Evolutionary conservation across 1,140 invertebrate species (phyloP), one percentile per base, ranked within the genome.

Genomic region (Sarcophaga peregrina): DNA sequence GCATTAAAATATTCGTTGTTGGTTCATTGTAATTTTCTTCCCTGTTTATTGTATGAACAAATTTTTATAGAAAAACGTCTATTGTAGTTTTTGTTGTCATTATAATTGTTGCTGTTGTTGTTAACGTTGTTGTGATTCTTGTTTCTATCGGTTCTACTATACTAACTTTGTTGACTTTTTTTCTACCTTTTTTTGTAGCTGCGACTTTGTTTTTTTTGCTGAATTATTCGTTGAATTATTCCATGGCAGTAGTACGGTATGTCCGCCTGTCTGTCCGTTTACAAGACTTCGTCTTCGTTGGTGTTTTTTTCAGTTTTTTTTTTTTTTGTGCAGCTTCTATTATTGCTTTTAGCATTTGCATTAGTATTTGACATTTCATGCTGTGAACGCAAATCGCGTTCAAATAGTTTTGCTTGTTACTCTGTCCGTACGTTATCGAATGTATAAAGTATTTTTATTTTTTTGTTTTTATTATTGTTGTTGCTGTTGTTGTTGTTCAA

Each of bases 351-450:
- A 78, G 74, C 74, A 76, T 76, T 76, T 76, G 74, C 74, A 76
- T 76, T 76, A 76, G 75, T 78, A 78, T 78, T 78, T 78, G 75
- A 78, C 75, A 78, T 78, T 78, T 78, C 75, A 78, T 78, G 75
- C 75, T 78, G 47, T 78, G 75, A 78, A 78, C 75, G 75, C 75
- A 78, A 78, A 78, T 78, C 75, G 75, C 75, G 75, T 78, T 78
- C 75, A 78, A 78, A 78, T 78, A 78, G 47, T 25, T 78, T 37
- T 78, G n/a, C 9, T 50, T 78, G 46, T 76, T 76, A 37, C 25
- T 37, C 25, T 37, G 25, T 37, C 25, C 25, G 25, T 37, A 37
- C 25, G 25, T 37, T 37, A 37, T 37, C 25, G 25, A 37, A 37
- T 37, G 25, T 37, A 2, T 37, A 37, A 37, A 68, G 47, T 4